These are phyloP conservation scores for Neotoxoptera formosana DNA, from an alignment of 1,140 invertebrate species.

Conservation along the genomic window DNA sequence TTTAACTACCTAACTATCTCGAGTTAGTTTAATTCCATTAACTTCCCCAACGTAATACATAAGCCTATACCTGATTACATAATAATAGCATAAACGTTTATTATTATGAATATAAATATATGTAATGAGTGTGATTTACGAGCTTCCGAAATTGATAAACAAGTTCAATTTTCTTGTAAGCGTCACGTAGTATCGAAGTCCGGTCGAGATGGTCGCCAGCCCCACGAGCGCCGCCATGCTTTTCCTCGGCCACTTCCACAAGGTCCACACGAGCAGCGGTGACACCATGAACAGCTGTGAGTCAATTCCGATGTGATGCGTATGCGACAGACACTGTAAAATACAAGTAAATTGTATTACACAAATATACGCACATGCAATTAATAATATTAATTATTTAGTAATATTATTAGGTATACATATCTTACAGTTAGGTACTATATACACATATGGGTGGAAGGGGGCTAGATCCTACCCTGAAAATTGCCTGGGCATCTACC, in stretches of 20 bases:
- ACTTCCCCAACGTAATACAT: no score
- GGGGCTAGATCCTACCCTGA: not conserved
- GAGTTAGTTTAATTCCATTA: not conserved
- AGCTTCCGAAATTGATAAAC: slow-evolving; percentile 76
- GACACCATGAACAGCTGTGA: slow-evolving; percentile 79
- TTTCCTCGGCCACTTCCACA: slow-evolving; percentile 72
- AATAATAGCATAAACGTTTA: not conserved
- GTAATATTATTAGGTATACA: not conserved
- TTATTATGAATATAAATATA: not conserved
- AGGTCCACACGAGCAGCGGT: slow-evolving; percentile 71
- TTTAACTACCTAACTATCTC: not conserved
- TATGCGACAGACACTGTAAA: slow-evolving; percentile 73
- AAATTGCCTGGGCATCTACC: no score
- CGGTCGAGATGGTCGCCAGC: slow-evolving; percentile 70
- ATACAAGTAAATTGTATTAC: not conserved
- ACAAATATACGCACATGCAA: not conserved
- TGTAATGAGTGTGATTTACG: slow-evolving; percentile 66
- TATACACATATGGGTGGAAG: not conserved
- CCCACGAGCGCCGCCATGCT: slow-evolving; percentile 67
- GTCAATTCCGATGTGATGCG: slow-evolving; percentile 79
- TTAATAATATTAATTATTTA: not conserved
- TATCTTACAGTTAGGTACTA: not conserved
- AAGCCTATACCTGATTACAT: not conserved
- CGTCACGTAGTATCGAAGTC: slow-evolving; percentile 72
- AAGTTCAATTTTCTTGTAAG: slow-evolving; percentile 72